Percentiles rank a stretch among this genome's conserved stretches.
Conservation (phyloP, 2,797 vertebrate genomes). For the Nyctalus aviator region DNA sequence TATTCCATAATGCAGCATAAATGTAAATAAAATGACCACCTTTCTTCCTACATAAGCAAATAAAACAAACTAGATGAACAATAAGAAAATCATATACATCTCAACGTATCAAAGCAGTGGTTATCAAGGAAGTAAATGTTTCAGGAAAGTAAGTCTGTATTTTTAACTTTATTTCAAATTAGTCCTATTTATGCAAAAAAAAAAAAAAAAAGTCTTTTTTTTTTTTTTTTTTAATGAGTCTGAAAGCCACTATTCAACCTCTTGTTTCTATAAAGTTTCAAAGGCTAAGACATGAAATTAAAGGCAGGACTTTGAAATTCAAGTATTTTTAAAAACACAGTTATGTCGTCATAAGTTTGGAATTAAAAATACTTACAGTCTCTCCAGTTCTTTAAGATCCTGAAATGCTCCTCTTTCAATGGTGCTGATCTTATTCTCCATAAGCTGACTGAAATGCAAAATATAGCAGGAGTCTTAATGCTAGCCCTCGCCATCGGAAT, state of each 20-base stretch:
- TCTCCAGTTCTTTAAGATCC: slow-evolving; percentile 91
- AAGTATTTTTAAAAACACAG: slow-evolving; percentile 51
- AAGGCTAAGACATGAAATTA: not conserved
- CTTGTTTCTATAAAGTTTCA: not conserved
- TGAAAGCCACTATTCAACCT: slow-evolving; percentile 48
- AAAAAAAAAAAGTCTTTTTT: not conserved
- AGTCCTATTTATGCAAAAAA: not conserved
- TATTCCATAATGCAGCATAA: slow-evolving; percentile 34
- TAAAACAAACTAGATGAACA: not conserved
- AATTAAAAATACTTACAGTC: slow-evolving; percentile 90
- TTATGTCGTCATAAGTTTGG: slow-evolving; percentile 56
- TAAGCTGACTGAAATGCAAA: slow-evolving; percentile 90
- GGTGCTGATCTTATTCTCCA: slow-evolving; percentile 92
- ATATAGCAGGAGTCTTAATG: slow-evolving; percentile 68
- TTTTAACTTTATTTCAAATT: slow-evolving; percentile 41
- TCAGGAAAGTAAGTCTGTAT: slow-evolving; percentile 37
- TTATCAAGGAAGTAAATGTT: not conserved
- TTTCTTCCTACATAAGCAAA: not conserved
- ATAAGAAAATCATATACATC: not conserved
- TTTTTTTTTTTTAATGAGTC: not conserved
- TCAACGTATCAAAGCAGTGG: not conserved
- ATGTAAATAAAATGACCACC: slow-evolving; percentile 7
- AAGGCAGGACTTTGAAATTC: slow-evolving; percentile 42
- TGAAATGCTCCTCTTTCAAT: slow-evolving; percentile 92
- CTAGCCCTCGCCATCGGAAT: slow-evolving; percentile 71